Conservation (phyloP, 1,140 invertebrate species). For the Tribolium madens region DNA sequence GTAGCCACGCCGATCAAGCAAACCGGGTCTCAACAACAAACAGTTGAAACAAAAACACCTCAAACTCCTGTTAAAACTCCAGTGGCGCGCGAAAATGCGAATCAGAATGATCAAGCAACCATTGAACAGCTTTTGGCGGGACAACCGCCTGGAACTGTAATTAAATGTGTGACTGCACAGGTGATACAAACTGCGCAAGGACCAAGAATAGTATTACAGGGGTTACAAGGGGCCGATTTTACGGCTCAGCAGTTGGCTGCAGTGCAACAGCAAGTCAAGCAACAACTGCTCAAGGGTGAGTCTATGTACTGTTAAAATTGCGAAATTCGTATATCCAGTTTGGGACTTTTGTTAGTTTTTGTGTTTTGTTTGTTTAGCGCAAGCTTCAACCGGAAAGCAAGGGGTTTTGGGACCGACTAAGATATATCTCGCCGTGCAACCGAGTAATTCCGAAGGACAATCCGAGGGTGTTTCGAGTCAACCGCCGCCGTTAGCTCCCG, state of each 20-base stretch:
- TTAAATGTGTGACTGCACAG: constrained; percentile 86
- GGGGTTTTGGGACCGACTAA: constrained; percentile 86
- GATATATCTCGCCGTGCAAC: constrained; percentile 86
- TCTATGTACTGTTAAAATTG: background rate
- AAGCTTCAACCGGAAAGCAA: constrained; percentile 84
- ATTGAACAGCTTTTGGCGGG: constrained; percentile 79
- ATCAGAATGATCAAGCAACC: constrained; percentile 67
- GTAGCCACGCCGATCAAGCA: constrained; percentile 48
- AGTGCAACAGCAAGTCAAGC: constrained; percentile 89
- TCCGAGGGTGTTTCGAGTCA: constrained; percentile 57
- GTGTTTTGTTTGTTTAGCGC: constrained; percentile 68
- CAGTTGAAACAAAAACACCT: constrained; percentile 8
- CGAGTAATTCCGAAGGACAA: constrained; percentile 61
- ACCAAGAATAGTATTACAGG: constrained; percentile 86
- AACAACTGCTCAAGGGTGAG: constrained; percentile 85
- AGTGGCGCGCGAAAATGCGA: constrained; percentile 46
- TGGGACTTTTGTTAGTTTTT: background rate
- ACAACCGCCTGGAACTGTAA: constrained; percentile 85
- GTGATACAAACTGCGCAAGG: constrained; percentile 86
- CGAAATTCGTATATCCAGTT: too few species aligned
- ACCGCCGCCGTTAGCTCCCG: constrained; percentile 68
- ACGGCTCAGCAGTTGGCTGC: constrained; percentile 82
- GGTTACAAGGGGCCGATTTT: constrained; percentile 83
- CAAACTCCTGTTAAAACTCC: constrained; percentile 57
- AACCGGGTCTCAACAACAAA: constrained; percentile 55